Percentiles rank a stretch among this genome's conserved stretches.
Evolutionary conservation across 2,113 vertebrate genomes (phyloP).

Genomic region (Uria aalge): DNA sequence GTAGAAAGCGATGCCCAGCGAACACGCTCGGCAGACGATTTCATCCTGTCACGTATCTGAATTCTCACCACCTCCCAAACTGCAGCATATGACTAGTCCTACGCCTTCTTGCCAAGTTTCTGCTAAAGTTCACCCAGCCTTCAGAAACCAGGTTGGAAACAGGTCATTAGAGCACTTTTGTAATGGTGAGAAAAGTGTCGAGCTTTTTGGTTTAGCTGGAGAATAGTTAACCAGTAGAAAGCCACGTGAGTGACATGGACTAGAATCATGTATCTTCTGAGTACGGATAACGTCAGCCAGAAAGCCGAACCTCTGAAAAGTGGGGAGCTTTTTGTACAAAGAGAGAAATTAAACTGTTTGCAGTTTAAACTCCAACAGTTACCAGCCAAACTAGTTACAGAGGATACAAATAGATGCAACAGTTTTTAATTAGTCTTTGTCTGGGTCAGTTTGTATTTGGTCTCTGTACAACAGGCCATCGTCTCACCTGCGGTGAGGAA

Average conservation of each 20-base stretch:
- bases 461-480: background rate
- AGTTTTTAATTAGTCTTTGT: background rate
- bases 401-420: background rate
- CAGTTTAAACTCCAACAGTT: background rate
- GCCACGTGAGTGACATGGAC: background rate
- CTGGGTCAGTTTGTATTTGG: background rate
- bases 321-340: background rate
- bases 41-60: background rate
- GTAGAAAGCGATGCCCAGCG: background rate
- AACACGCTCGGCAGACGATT: background rate
- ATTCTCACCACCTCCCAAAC: constrained; percentile 1
- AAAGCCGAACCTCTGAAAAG: background rate
- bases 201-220: background rate
- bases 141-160: background rate
- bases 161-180: background rate
- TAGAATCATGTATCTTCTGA: background rate
- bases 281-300: background rate
- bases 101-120: background rate
- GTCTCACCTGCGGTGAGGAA: background rate
- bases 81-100: background rate
- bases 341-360: background rate
- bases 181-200: background rate
- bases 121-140: background rate
- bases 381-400: background rate
- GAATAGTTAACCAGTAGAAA: background rate